Base-by-base conservation (phyloP, 2,113 vertebrate species). In the Oostethus manadensis region DNA sequence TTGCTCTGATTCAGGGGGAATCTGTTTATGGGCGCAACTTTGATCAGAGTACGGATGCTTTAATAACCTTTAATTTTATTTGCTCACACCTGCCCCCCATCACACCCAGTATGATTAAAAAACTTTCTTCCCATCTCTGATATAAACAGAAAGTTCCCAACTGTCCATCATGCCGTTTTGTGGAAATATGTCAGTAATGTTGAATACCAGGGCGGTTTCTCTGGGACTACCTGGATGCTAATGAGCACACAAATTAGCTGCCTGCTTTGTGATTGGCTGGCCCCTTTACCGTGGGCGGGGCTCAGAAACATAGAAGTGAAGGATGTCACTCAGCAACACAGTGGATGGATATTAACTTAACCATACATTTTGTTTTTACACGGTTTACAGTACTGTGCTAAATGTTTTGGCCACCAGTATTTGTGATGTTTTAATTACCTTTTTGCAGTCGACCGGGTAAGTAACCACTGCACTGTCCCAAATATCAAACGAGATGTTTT, bases 51-150 rank as follows among this genome's bases (percentile, higher is more conserved):
- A 71, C 77, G 74, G 88, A 87, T 87, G 84, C 85, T 90, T 86
- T 91, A 91, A 89, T 90, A 87, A 86, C 84, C 82, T 87, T 87
- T 90, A 89, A 91, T 91, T 90, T 85, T 88, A 91, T 90, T 91
- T 90, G 83, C 86, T 79, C 70, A 84, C 74, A 9, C 51, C 51
- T 9, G 2, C 50, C 17, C 53, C 87, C 86, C 81, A 84, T 84
- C 75, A 82, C 83, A 83, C 86, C 83, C 74, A 60, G 79, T 84
- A 87, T 88, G 87, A 89, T 90, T 89, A 84, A 85, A 87, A 83
- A 81, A 79, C 66, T 75, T 82, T 84, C 82, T 77, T 42, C 78
- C 76, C 79, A 45, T 71, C 70, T 76, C 76, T 80, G 84, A 87
- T 86, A 81, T 81, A 84, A 88, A 87, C 84, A 80, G 68, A 71